Percentiles rank a stretch among this genome's conserved stretches.
These are phyloP conservation scores for Myoxocephalus aenaeus DNA, from an alignment of 2,797 vertebrate species.

Conservation along the genomic window DNA sequence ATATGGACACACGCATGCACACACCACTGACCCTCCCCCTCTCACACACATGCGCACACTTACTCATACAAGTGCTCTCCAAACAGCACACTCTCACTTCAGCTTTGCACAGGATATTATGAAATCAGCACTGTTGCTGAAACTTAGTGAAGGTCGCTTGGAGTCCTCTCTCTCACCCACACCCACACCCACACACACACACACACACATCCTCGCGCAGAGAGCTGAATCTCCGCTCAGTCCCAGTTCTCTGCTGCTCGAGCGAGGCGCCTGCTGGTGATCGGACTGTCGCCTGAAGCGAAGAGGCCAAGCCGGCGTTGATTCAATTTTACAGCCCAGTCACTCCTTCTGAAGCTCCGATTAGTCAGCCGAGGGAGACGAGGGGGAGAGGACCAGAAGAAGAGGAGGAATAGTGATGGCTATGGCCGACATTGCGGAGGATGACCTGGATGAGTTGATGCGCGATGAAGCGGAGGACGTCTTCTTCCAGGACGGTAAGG, in stretches of 20 bases:
- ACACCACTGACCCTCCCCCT: constrained; percentile 56
- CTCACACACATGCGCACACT: constrained; percentile 67
- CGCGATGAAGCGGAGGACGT: constrained; percentile 84
- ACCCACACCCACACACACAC: constrained; percentile 36
- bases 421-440: constrained; percentile 73
- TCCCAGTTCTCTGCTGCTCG: constrained; percentile 57
- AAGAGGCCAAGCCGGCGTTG: constrained; percentile 60
- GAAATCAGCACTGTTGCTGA: constrained; percentile 81
- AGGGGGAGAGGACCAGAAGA: constrained; percentile 27
- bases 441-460: constrained; percentile 80
- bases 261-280: constrained; percentile 62
- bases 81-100: constrained; percentile 73
- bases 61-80: constrained; percentile 72
- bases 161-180: constrained; percentile 70
- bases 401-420: constrained; percentile 72
- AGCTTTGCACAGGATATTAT: constrained; percentile 83
- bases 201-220: constrained; percentile 47
- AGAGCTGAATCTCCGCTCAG: constrained; percentile 68
- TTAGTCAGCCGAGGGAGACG: constrained; percentile 37
- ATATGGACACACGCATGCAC: constrained; percentile 42
- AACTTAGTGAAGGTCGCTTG: constrained; percentile 75
- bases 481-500: constrained; percentile 83
- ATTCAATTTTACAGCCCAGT: constrained; percentile 68
- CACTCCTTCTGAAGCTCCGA: constrained; percentile 46
- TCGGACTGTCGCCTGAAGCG: constrained; percentile 65